Base-by-base conservation (phyloP, 1,140 invertebrate species). In the Drosophila varians region DNA sequence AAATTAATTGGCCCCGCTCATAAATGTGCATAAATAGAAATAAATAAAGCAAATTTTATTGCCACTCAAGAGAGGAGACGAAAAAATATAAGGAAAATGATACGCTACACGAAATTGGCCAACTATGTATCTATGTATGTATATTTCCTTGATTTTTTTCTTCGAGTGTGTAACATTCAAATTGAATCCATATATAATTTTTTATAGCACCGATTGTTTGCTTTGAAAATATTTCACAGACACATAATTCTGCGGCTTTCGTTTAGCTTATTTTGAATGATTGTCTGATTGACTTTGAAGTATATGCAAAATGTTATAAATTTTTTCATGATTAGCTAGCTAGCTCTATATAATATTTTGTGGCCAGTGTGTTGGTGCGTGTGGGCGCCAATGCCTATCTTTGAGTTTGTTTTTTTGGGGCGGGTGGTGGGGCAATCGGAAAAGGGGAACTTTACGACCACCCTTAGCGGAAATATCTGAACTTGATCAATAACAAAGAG, bases 11-110 rank as follows among this genome's bases (percentile, higher is more conserved):
- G 46, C n/a, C 18, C 18, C 26, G 45, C n/a, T 49, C 45, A 34
- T 49, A 43, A 53, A 58, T 68, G 36, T 57, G 71, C 57, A 74
- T 77, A 70, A 78, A 78, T 62, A 66, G 60, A 55, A 51, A 78
- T 58, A 31, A 31, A 31, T 31, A 12, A n/a, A n/a, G n/a, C n/a
- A n/a, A n/a, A n/a, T n/a, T n/a, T n/a, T n/a, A n/a, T n/a, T n/a
- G n/a, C n/a, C n/a, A n/a, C n/a, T n/a, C n/a, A n/a, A n/a, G n/a
- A n/a, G n/a, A n/a, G n/a, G n/a, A n/a, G n/a, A n/a, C n/a, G n/a
- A n/a, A n/a, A n/a, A n/a, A n/a, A n/a, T n/a, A n/a, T n/a, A n/a
- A n/a, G n/a, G n/a, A n/a, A n/a, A n/a, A n/a, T n/a, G n/a, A n/a
- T n/a, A n/a, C n/a, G n/a, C n/a, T n/a, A n/a, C n/a, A n/a, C n/a